Base-by-base conservation (phyloP, 2,797 vertebrate genomes). In the Acrossocheilus wenchowensis region DNA sequence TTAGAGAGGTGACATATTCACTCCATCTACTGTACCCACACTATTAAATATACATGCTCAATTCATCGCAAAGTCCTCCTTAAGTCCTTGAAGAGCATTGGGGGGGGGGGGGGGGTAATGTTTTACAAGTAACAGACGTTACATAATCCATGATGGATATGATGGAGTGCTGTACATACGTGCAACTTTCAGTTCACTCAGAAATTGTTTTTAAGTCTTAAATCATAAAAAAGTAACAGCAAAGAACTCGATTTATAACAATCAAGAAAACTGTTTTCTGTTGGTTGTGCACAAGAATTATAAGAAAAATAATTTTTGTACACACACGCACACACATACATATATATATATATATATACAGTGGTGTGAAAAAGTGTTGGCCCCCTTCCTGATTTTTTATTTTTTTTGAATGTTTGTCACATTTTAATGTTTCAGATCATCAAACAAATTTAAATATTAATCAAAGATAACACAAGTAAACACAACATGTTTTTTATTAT, bases 31-130 rank as follows among this genome's bases (percentile, higher is more conserved):
- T 15, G 30, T 84, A 90, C 91, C 91, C 90, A 79, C 8, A 34
- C 52, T 85, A 94, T 94, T 92, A 93, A 93, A 94, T 90, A 94
- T 93, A 87, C 82, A 93, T 90, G 88, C 87, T 91, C 88, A 87
- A 87, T 91, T 91, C 90, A 85, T 92, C 91, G 87, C 87, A 87
- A 89, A 85, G 15, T 39, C 73, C 89, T 92, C 91, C 93, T 92
- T 93, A 93, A 86, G 93, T 91, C 94, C 93, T 95, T 94, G 91
- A 93, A 91, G 89, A 69, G 6, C 15, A 45, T 19, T 9, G 90
- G 89, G 90, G 41, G 41, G 48, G 12, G 45, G 23, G 57, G 57
- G 23, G 21, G 92, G 19, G 48, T 52, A 50, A 39, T 21, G 0
- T n/a, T 23, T 57, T 41, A 78, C 21, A 71, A 10, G 45, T 52